phyloP scores from a whole-genome alignment of 2,888 invertebrate genomes.

The Apodemia mormo region DNA sequence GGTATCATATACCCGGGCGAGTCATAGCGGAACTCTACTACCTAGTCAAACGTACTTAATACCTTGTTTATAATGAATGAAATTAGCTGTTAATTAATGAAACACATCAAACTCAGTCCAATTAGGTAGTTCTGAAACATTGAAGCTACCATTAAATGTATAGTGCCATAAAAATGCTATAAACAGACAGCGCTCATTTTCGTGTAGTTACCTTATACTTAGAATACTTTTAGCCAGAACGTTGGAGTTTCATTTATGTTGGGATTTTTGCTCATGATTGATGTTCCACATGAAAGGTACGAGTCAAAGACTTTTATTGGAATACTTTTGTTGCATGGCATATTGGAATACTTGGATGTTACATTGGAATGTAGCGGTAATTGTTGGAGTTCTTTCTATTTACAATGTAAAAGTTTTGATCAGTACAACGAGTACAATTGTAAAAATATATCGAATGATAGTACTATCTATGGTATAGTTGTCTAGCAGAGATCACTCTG shows the following conservation, averaged over 20 bases:
- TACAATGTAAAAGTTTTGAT: neutral
- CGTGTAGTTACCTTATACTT: neutral
- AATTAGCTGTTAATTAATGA: conserved; percentile 5
- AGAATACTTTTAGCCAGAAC: neutral
- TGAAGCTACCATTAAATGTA: neutral
- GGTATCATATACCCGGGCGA: no score
- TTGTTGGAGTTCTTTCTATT: neutral
- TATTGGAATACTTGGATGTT: conserved; percentile 9
- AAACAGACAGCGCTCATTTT: neutral
- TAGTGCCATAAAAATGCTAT: neutral
- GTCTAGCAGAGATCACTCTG: no score
- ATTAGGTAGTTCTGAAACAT: neutral
- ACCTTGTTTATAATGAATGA: neutral
- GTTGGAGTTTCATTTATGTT: neutral
- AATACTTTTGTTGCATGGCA: neutral
- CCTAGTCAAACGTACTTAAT: no score
- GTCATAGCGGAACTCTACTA: no score
- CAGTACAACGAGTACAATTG: no score
- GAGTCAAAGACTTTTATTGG: conserved; percentile 1
- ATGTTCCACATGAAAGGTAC: neutral
- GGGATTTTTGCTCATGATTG: neutral
- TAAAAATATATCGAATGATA: no score
- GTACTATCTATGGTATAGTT: no score
- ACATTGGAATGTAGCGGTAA: neutral
- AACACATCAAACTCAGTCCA: neutral